Evolutionary conservation across 2,797 vertebrate genomes (phyloP).

Genomic region (Cyprinodon diabolis): DNA sequence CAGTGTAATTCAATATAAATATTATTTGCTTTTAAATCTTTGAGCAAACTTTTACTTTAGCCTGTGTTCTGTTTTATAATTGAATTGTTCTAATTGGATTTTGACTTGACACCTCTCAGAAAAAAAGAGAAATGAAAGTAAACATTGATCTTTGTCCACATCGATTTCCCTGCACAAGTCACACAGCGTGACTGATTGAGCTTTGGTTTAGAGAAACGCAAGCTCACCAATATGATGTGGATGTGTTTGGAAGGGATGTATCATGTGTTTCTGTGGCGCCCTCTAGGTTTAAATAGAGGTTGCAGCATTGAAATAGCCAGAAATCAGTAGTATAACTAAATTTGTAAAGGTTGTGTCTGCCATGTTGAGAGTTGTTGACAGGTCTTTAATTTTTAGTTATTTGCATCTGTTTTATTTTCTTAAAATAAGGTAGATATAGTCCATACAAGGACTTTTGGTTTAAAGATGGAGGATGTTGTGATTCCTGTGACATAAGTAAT

Average conservation of each 20-base stretch:
- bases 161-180: constrained; percentile 74
- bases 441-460: too few relatives aligned
- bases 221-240: not conserved
- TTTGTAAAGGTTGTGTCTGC: not conserved
- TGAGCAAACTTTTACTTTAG: not conserved
- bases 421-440: too few relatives aligned
- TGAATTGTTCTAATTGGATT: constrained; percentile 74
- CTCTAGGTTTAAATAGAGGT: constrained; percentile 37
- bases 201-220: constrained; percentile 37
- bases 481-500: not conserved
- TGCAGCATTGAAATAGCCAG: not conserved
- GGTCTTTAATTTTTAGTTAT: too few relatives aligned
- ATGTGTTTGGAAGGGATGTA: not conserved
- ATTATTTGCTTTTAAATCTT: not conserved
- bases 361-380: not conserved
- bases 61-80: not conserved
- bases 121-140: constrained; percentile 74
- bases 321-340: not conserved
- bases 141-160: constrained; percentile 71
- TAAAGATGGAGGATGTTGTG: not conserved
- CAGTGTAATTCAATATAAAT: not conserved
- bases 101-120: constrained; percentile 69
- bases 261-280: constrained; percentile 45
- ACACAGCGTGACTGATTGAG: constrained; percentile 56
- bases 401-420: too few relatives aligned